phyloP scores from a whole-genome alignment of 2,888 invertebrate species.

The Drosophila pegasa region DNA sequence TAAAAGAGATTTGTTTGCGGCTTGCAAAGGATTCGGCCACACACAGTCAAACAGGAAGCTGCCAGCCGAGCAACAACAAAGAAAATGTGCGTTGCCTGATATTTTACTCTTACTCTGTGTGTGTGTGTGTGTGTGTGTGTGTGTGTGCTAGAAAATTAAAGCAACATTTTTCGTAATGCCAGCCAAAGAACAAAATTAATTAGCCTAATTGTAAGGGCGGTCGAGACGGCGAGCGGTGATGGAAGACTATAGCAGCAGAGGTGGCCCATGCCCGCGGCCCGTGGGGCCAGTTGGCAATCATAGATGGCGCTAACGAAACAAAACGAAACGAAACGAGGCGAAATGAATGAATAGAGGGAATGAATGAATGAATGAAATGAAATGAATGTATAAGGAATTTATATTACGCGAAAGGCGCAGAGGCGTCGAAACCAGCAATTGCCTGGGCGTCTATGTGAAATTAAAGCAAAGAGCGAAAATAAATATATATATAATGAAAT shows the following conservation, averaged over 20 bases:
- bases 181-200: conserved; percentile 79
- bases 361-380: conserved; percentile 58
- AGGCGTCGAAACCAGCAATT: conserved; percentile 30
- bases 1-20: conserved; percentile 84
- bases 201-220: conserved; percentile 81
- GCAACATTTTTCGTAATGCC: conserved; percentile 79
- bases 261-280: conserved; percentile 6
- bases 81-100: conserved; percentile 70
- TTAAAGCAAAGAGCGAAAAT: background rate
- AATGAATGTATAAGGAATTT: conserved; percentile 72
- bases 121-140: conserved; percentile 32
- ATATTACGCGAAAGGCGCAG: conserved; percentile 60
- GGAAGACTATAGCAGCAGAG: background rate
- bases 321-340: conserved; percentile 59
- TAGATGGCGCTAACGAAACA: conserved; percentile 48
- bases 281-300: conserved; percentile 32
- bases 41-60: conserved; percentile 56
- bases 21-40: conserved; percentile 80
- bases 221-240: conserved; percentile 30
- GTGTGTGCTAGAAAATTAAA: conserved; percentile 71
- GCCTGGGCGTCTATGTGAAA: background rate
- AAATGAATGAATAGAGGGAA: conserved; percentile 55
- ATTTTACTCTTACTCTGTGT: conserved; percentile 19
- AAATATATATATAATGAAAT: too few species aligned
- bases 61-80: conserved; percentile 60